Conservation (phyloP, 2,888 invertebrate genomes). For the Pelosia muscerda region DNA sequence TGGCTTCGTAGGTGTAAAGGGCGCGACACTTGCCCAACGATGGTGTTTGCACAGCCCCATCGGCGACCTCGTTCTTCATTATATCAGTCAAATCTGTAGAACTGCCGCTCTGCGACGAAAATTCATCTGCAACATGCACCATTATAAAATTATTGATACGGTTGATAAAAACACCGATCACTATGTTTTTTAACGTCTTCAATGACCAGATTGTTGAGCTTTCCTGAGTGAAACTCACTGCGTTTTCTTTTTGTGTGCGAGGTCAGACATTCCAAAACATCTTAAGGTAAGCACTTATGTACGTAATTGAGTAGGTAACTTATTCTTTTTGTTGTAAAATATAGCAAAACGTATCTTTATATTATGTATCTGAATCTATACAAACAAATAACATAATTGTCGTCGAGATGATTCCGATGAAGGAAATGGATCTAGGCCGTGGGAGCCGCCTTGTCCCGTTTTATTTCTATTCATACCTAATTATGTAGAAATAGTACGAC, state of each 20-base stretch:
- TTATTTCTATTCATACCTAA: background rate
- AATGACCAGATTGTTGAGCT: no score
- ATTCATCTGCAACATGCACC: constrained; percentile 89
- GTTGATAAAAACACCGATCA: no score
- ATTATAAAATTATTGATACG: background rate
- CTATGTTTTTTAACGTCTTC: no score
- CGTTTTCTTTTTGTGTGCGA: no score
- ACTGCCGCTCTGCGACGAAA: constrained; percentile 91
- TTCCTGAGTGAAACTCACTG: no score
- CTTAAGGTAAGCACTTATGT: no score
- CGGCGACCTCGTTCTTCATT: constrained; percentile 83
- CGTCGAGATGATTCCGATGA: background rate
- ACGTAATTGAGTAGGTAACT: no score
- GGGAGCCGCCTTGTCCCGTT: background rate
- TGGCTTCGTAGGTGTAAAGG: constrained; percentile 95
- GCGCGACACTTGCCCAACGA: constrained; percentile 92
- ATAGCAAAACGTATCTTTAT: no score
- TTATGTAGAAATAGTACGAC: background rate
- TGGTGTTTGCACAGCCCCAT: constrained; percentile 56
- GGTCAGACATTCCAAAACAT: no score
- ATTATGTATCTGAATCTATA: no score
- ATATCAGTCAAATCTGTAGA: constrained; percentile 82
- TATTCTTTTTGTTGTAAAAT: no score
- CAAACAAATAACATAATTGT: no score
- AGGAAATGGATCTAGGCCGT: background rate